phyloP scores from a whole-genome alignment of 2,113 vertebrate species.

The Seriola dumerili region DNA sequence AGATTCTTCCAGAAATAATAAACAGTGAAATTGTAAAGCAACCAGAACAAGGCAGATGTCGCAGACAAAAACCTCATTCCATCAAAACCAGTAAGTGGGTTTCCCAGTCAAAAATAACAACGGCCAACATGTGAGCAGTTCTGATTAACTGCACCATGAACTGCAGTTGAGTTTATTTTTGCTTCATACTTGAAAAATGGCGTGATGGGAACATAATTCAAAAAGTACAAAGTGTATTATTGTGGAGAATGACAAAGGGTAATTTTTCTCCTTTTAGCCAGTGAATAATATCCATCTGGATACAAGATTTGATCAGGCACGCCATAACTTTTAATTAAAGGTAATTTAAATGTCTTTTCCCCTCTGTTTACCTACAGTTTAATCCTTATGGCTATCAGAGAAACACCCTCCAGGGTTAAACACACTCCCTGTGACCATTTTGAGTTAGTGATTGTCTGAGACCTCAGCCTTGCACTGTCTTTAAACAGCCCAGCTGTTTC shows the following conservation, averaged over 20 bases:
- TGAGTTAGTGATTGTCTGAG: conserved; percentile 80
- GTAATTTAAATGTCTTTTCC: conserved; percentile 66
- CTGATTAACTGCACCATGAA: conserved; percentile 70
- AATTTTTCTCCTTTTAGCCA: conserved; percentile 68
- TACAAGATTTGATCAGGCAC: conserved; percentile 55
- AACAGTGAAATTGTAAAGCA: conserved; percentile 81
- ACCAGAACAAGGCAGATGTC: conserved; percentile 78
- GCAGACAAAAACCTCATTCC: conserved; percentile 72
- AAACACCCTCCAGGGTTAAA: conserved; percentile 77
- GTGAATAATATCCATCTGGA: conserved; percentile 70
- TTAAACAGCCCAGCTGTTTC: conserved; percentile 90
- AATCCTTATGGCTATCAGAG: conserved; percentile 67
- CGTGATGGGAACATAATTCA: conserved; percentile 66
- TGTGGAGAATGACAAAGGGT: conserved; percentile 66
- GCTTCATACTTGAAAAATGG: conserved; percentile 74
- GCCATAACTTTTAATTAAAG: conserved; percentile 77
- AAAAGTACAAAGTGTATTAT: conserved; percentile 78
- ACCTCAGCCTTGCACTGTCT: conserved; percentile 81
- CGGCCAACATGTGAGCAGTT: conserved; percentile 72
- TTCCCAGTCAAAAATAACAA: conserved; percentile 75
- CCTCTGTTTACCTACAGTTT: conserved; percentile 76
- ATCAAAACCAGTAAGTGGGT: conserved; percentile 79
- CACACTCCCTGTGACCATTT: conserved; percentile 77
- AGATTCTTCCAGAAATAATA: conserved; percentile 97
- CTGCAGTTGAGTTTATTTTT: conserved; percentile 73